Conservation (phyloP, 2,888 invertebrate species). For the Thecophora atra region DNA sequence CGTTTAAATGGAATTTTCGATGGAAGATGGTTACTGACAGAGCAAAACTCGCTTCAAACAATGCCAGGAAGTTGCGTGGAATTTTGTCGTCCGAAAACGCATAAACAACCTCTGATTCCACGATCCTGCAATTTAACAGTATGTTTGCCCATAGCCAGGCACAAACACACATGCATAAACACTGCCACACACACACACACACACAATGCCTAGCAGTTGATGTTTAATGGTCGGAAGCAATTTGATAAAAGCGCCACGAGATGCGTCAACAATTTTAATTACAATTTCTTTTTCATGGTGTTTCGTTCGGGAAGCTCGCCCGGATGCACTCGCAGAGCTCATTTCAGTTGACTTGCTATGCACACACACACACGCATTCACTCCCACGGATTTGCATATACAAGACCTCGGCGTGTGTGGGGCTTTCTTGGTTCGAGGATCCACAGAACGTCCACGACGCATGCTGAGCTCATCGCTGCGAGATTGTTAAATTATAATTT, state of each 20-base stretch:
- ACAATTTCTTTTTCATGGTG: slow-evolving; percentile 13
- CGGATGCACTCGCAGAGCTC: not conserved
- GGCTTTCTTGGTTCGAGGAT: not conserved
- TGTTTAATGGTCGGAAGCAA: slow-evolving; percentile 26
- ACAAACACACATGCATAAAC: not conserved
- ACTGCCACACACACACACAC: not conserved
- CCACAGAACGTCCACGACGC: not conserved
- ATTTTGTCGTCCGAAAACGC: not conserved
- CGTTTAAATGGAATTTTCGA: too few species aligned
- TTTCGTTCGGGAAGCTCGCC: not conserved
- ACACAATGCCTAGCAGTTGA: not conserved
- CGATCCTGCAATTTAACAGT: too few species aligned
- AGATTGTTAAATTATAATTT: too few species aligned
- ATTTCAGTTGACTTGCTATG: not conserved
- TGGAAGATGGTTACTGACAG: not conserved
- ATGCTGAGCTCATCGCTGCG: not conserved
- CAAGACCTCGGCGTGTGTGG: not conserved
- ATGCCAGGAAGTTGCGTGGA: not conserved
- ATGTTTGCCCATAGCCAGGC: too few species aligned
- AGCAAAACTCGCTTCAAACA: slow-evolving; percentile 14
- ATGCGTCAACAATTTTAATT: slow-evolving; percentile 26
- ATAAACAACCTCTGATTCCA: slow-evolving; percentile 5
- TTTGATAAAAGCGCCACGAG: slow-evolving; percentile 24
- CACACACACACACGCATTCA: not conserved
- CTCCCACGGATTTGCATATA: too few species aligned